A percentile compares a stretch with the other conserved stretches of the same genome.
phyloP scores from a whole-genome alignment of 1,140 invertebrate genomes.

The Dinothrombium tinctorium region DNA sequence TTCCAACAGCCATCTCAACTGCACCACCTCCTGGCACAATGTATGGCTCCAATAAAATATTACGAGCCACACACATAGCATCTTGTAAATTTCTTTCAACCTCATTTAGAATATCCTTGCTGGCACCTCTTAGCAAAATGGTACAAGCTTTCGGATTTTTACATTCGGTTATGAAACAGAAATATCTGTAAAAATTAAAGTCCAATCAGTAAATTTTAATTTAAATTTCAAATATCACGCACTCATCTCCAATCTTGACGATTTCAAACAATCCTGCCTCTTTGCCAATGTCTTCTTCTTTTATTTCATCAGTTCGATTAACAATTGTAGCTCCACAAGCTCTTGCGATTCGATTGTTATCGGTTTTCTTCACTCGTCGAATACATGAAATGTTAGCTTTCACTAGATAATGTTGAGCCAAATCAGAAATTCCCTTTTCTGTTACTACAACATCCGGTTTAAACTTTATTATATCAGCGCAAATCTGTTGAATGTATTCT shows the following conservation, averaged over 20 bases:
- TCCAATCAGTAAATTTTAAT: constrained; percentile 5
- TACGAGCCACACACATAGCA: constrained; percentile 84
- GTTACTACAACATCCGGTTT: constrained; percentile 94
- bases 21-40: constrained; percentile 66
- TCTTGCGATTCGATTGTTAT: constrained; percentile 80
- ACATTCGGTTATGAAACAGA: constrained; percentile 82
- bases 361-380: constrained; percentile 72
- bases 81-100: constrained; percentile 95
- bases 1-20: constrained; percentile 78
- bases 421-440: constrained; percentile 54
- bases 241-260: constrained; percentile 54
- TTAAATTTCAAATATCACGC: constrained; percentile 9
- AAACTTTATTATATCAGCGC: constrained; percentile 72
- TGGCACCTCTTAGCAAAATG: constrained; percentile 79
- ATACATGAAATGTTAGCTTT: constrained; percentile 78
- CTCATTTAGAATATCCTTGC: constrained; percentile 92
- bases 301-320: constrained; percentile 82
- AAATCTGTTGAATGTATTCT: constrained; percentile 73
- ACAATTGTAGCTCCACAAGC: constrained; percentile 92
- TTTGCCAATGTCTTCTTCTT: constrained; percentile 84
- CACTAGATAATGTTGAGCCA: constrained; percentile 32
- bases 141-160: constrained; percentile 93
- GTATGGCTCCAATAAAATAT: constrained; percentile 56
- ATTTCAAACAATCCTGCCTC: constrained; percentile 87
- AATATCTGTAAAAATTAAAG: constrained; percentile 43